phyloP scores from a whole-genome alignment of 2,888 invertebrate genomes.

The Monoplex corrugatus region DNA sequence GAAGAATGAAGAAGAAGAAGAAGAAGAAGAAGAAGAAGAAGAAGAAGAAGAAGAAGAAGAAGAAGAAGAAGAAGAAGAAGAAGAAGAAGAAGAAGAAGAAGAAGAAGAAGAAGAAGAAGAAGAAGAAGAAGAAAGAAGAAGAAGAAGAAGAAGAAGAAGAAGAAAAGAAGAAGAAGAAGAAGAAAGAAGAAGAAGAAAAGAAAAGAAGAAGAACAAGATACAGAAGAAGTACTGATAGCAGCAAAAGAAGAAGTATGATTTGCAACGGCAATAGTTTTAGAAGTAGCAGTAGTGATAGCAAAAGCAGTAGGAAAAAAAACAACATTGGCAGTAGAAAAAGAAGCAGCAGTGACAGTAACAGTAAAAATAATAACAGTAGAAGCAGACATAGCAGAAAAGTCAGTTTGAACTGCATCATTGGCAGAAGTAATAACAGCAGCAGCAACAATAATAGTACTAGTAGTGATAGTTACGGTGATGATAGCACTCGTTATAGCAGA shows the following conservation, averaged over 20 bases:
- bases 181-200: not conserved
- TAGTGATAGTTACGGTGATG: too few species aligned
- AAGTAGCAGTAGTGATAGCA: not conserved
- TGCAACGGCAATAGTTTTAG: not conserved
- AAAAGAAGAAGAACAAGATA: not conserved
- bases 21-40: not conserved
- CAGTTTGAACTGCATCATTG: too few species aligned
- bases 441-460: too few species aligned
- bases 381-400: too few species aligned
- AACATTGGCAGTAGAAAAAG: not conserved
- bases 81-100: conserved; percentile 31
- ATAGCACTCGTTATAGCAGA: too few species aligned
- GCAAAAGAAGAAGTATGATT: not conserved
- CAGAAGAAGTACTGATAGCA: not conserved
- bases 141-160: not conserved
- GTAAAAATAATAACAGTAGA: not conserved
- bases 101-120: not conserved
- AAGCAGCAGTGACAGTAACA: not conserved
- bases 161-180: not conserved
- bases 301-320: not conserved
- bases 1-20: not conserved
- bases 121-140: not conserved
- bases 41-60: not conserved
- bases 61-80: conserved; percentile 47
- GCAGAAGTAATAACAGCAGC: too few species aligned